A percentile compares a stretch with the other conserved stretches of the same genome.
Evolutionary conservation across 2,113 vertebrate species (phyloP).

Genomic region (Butastur rufipennis): DNA sequence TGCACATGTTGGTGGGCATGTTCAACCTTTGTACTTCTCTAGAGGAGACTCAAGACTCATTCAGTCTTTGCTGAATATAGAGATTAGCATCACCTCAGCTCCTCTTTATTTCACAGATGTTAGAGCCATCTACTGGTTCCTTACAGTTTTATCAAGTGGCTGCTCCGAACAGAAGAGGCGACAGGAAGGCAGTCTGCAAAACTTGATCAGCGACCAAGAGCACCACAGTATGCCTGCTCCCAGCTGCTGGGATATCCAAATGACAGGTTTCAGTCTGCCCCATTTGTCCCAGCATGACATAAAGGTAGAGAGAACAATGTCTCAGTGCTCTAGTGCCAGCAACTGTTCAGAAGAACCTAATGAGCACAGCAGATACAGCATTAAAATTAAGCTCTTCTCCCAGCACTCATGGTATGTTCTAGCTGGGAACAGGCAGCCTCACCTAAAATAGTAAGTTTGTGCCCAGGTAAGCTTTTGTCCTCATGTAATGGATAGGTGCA

Average conservation of each 20-base stretch:
- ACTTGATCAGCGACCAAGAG: neutral
- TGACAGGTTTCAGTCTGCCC: neutral
- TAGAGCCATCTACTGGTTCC: conserved; percentile 35
- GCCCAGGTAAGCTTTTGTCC: neutral
- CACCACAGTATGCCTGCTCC: neutral
- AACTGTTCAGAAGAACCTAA: neutral
- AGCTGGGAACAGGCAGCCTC: neutral
- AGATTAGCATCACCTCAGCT: neutral
- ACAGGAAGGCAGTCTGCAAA: neutral
- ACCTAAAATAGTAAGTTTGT: neutral
- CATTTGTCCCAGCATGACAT: neutral
- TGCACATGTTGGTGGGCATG: accelerated
- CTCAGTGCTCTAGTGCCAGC: neutral
- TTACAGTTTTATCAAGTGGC: neutral
- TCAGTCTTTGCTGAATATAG: neutral
- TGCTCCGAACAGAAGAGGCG: neutral
- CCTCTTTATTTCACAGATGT: neutral
- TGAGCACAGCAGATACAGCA: accelerated
- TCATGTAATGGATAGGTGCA: neutral
- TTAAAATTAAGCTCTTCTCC: neutral
- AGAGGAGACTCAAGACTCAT: neutral
- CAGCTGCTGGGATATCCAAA: neutral
- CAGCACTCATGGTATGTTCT: accelerated
- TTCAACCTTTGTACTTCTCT: neutral
- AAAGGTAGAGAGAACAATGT: no score